A percentile compares a stretch with the other conserved stretches of the same genome.
phyloP scores from a whole-genome alignment of 2,113 vertebrate species.

The Cephalopholis sonnerati region DNA sequence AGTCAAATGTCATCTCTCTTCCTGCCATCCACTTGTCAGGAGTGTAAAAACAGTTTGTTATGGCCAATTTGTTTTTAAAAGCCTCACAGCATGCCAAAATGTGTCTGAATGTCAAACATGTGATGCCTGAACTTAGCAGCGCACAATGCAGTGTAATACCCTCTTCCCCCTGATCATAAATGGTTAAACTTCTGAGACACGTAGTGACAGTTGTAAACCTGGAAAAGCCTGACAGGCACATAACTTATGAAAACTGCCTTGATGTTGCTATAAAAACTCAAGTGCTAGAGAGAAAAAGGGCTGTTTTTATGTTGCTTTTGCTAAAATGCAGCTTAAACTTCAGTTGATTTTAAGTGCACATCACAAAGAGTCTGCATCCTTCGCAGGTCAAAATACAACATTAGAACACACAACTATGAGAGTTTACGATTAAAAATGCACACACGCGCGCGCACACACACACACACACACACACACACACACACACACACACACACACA shows the following conservation, averaged over 20 bases:
- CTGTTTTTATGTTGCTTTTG: not conserved
- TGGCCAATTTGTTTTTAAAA: constrained; percentile 3
- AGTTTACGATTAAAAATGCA: not conserved
- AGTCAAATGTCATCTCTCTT: constrained; percentile 9
- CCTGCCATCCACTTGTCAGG: not conserved
- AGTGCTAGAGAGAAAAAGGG: not conserved
- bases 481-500: not conserved
- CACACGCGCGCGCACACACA: not conserved
- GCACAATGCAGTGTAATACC: constrained; percentile 48
- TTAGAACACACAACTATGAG: not conserved
- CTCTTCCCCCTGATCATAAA: constrained; percentile 17
- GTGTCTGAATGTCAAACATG: constrained; percentile 5
- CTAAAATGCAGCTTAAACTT: not conserved
- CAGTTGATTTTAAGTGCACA: not conserved
- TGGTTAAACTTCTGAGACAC: constrained; percentile 3
- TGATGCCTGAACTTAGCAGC: constrained; percentile 22
- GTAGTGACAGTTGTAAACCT: not conserved
- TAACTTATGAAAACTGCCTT: not conserved
- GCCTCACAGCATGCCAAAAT: not conserved
- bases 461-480: too few species aligned
- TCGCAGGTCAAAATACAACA: not conserved
- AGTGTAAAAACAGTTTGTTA: not conserved
- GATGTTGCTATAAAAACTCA: constrained; percentile 7
- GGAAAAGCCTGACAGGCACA: not conserved
- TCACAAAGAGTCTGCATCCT: not conserved